Evolutionary conservation across 2,797 vertebrate species (phyloP).

Genomic region (Pangasius sanitwongsei): DNA sequence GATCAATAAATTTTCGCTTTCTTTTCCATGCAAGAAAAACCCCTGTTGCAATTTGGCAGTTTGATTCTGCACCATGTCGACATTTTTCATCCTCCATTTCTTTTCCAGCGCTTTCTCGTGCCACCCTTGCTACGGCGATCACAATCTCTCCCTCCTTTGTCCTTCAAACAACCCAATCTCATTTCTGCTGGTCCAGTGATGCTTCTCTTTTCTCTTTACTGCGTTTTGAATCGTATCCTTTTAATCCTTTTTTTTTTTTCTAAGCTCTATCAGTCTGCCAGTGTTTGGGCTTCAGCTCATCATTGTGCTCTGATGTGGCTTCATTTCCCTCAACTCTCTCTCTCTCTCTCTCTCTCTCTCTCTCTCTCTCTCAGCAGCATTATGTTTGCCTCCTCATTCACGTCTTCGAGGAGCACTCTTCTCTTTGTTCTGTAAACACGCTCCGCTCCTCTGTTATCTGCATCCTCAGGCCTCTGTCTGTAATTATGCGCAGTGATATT

Average conservation of each 20-base stretch:
- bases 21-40: neutral
- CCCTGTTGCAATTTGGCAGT: neutral
- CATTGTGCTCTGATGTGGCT: neutral
- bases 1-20: neutral
- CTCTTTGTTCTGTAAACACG: constrained; percentile 51
- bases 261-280: constrained; percentile 10
- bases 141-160: neutral
- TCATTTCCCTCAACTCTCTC: neutral
- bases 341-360: neutral
- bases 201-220: neutral
- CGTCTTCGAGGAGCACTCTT: constrained; percentile 14
- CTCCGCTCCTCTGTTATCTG: constrained; percentile 37
- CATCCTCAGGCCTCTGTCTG: constrained; percentile 41
- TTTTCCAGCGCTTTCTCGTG: constrained; percentile 13
- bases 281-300: constrained; percentile 19
- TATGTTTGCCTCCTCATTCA: constrained; percentile 32
- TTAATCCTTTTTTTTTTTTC: constrained; percentile 10
- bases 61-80: neutral
- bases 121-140: neutral
- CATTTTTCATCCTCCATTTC: constrained; percentile 11
- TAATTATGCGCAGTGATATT: constrained; percentile 44
- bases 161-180: neutral
- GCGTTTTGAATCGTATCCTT: constrained; percentile 23
- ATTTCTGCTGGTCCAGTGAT: neutral
- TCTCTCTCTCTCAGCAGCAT: neutral